phyloP scores from a whole-genome alignment of 2,888 invertebrate genomes.

The Sepiola atlantica region DNA sequence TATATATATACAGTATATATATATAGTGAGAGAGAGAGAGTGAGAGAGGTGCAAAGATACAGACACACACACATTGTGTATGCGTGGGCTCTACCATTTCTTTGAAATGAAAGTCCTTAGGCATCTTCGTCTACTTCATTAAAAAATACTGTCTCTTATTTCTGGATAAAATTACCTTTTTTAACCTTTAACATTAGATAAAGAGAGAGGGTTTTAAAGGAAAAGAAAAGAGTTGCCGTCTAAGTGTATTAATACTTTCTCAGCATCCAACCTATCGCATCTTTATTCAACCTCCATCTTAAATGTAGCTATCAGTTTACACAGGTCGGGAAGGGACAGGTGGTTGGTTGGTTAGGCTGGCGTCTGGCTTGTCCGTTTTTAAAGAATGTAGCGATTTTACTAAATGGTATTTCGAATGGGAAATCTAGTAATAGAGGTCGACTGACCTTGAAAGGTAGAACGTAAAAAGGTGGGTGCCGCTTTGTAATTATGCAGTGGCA shows the following conservation, averaged over 20 bases:
- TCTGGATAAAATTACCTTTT: not conserved
- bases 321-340: not conserved
- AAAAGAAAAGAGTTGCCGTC: too few relatives aligned
- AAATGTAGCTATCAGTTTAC: not conserved
- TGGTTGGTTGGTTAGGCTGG: not conserved
- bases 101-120: too few relatives aligned
- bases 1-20: too few relatives aligned
- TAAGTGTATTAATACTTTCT: too few relatives aligned
- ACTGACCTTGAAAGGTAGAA: not conserved
- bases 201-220: not conserved
- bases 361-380: not conserved
- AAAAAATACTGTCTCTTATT: not conserved
- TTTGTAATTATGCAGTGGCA: not conserved
- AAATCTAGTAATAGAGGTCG: not conserved
- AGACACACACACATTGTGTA: too few relatives aligned
- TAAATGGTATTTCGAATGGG: not conserved
- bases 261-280: too few relatives aligned
- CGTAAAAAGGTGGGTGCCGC: not conserved
- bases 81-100: too few relatives aligned
- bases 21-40: too few relatives aligned
- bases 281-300: not conserved
- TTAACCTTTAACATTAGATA: not conserved
- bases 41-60: too few relatives aligned
- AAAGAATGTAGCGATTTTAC: not conserved
- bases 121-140: too few relatives aligned